A percentile compares a stretch with the other conserved stretches of the same genome.
These are phyloP conservation scores for Procambarus virginalis DNA, from an alignment of 1,140 invertebrate species.

Conservation along the genomic window DNA sequence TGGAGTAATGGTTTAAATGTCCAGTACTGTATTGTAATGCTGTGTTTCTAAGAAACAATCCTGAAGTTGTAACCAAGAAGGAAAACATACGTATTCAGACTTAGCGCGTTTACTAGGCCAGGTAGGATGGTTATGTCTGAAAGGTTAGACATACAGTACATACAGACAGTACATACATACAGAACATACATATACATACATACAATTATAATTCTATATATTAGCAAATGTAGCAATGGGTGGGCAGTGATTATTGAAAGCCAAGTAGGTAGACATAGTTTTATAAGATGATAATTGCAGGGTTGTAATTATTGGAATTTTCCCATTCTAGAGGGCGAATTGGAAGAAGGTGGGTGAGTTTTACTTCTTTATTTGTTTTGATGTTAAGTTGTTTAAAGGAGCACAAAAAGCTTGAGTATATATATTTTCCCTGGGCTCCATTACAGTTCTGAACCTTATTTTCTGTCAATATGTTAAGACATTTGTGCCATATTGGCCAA, in stretches of 20 bases:
- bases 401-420: background rate
- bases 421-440: background rate
- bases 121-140: too few relatives aligned
- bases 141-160: too few relatives aligned
- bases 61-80: too few relatives aligned
- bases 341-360: conserved; percentile 69
- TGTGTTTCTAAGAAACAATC: too few relatives aligned
- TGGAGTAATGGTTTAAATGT: too few relatives aligned
- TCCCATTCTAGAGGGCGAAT: conserved; percentile 67
- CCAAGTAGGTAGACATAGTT: background rate
- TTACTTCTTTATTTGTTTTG: conserved; percentile 59
- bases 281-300: conserved; percentile 4
- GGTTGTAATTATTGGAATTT: conserved; percentile 61
- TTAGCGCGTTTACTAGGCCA: too few relatives aligned
- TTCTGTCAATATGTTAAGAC: background rate
- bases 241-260: conserved; percentile 6
- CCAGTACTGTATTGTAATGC: too few relatives aligned
- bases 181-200: too few relatives aligned
- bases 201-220: too few relatives aligned
- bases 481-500: background rate
- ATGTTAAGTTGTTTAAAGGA: conserved; percentile 14
- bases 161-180: too few relatives aligned
- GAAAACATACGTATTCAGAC: too few relatives aligned
- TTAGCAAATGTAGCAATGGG: background rate
- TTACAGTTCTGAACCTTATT: conserved; percentile 11